phyloP scores from a whole-genome alignment of 2,797 vertebrate species.

The Picus viridis region DNA sequence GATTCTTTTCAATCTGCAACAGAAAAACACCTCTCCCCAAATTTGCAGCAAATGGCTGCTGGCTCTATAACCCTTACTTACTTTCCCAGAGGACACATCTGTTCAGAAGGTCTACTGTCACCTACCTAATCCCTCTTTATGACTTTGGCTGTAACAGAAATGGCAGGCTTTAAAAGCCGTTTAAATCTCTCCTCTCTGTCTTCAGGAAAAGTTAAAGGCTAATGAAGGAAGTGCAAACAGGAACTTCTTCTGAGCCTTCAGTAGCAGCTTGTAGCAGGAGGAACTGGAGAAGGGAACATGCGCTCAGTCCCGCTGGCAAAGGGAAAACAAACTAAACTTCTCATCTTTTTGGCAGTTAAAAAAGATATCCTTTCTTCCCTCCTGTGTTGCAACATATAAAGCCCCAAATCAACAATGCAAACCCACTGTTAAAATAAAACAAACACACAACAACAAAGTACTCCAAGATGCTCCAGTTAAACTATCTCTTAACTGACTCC shows the following conservation, averaged over 20 bases:
- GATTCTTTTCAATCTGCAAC: neutral
- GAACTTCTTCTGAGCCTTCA: neutral
- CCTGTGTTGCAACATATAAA: constrained; percentile 12
- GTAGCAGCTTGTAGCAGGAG: neutral
- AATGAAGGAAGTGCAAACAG: constrained; percentile 45
- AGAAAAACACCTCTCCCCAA: neutral
- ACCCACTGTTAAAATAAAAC: neutral
- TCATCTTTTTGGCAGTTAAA: constrained; percentile 32
- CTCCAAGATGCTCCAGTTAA: constrained; percentile 24
- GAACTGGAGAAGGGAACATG: neutral
- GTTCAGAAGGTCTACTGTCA: neutral
- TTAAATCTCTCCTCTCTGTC: neutral
- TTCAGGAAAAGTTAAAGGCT: constrained; percentile 9
- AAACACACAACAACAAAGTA: neutral
- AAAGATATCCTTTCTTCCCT: constrained; percentile 25
- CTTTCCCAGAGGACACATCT: neutral
- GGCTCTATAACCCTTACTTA: neutral
- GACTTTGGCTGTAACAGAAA: neutral
- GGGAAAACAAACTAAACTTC: constrained; percentile 16
- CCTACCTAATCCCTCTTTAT: neutral
- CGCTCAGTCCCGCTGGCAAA: constrained; percentile 25
- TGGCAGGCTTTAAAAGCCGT: neutral
- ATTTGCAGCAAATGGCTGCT: neutral
- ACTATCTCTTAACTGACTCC: constrained; percentile 56
- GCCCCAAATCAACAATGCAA: constrained; percentile 49